Percentiles rank a stretch among this genome's conserved stretches.
Evolutionary conservation across 2,113 vertebrate species (phyloP).

Genomic region (Serilophus lunatus): DNA sequence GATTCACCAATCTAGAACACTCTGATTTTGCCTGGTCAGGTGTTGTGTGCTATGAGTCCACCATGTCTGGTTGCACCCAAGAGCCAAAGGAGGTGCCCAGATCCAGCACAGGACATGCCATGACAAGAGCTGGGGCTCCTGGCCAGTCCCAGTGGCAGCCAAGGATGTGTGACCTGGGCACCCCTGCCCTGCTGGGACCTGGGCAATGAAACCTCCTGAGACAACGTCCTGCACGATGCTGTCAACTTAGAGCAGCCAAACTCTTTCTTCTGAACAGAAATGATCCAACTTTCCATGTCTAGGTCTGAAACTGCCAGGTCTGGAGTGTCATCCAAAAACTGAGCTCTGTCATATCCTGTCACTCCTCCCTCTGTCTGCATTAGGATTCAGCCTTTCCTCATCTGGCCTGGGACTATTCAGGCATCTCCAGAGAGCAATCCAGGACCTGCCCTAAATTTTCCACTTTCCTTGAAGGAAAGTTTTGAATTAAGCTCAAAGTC

Average conservation of each 20-base stretch:
- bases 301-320: background rate
- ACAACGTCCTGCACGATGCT: background rate
- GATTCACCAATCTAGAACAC: background rate
- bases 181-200: background rate
- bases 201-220: background rate
- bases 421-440: background rate
- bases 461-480: background rate
- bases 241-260: background rate
- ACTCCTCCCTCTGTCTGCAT: background rate
- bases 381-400: accelerated
- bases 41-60: background rate
- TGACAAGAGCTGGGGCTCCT: background rate
- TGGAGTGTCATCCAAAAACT: background rate
- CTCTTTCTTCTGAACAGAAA: background rate
- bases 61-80: background rate
- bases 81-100: background rate
- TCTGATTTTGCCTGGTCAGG: background rate
- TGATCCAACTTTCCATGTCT: background rate
- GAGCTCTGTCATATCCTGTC: background rate
- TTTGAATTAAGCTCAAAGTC: background rate
- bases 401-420: background rate
- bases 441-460: background rate
- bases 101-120: background rate
- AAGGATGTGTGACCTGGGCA: background rate
- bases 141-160: background rate